Base-by-base conservation (phyloP, 2,113 vertebrate species). In the Scomber japonicus region DNA sequence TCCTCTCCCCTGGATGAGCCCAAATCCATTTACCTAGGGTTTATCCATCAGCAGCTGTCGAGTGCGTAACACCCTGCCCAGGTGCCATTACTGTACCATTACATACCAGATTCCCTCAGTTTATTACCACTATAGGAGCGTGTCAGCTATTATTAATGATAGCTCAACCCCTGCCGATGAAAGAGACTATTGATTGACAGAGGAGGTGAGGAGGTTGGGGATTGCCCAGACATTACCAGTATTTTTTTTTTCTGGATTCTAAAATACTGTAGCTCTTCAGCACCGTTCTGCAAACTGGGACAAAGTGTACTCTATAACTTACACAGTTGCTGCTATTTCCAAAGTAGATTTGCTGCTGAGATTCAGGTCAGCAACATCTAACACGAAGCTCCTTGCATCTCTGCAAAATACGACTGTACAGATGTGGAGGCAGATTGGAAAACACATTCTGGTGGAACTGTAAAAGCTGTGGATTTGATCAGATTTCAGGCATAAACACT, bases 131-230 rank as follows among this genome's bases (percentile, higher is more conserved):
- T 92, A 90, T 89, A 87, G 88, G 85, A 92, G 88, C 87, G 70
- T 94, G 92, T 94, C 93, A 94, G 89, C 81, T 73, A 87, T 94
- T 95, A 95, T 95, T 95, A 94, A 94, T 94, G 93, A 94, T 91
- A 85, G 88, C 85, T 91, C 90, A 94, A 90, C 86, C 88, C 81
- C 83, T 87, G 59, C 81, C 80, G 55, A 92, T 90, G 92, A 94
- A 94, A 92, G 83, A 91, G 79, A 84, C 72, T 94, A 92, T 94
- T 93, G 94, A 94, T 94, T 95, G 92, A 92, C 90, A 94, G 89
- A 91, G 88, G 89, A 80, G 90, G 91, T 86, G 85, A 90, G 89
- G 85, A 88, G 89, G 91, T 88, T 89, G 82, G 88, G 90, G 91
- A 93, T 89, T 81, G 89, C 88, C 89, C 88, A 88, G 83, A 88